Evolutionary conservation across 2,888 invertebrate genomes (phyloP).

Genomic region (Ennomos erosarius): DNA sequence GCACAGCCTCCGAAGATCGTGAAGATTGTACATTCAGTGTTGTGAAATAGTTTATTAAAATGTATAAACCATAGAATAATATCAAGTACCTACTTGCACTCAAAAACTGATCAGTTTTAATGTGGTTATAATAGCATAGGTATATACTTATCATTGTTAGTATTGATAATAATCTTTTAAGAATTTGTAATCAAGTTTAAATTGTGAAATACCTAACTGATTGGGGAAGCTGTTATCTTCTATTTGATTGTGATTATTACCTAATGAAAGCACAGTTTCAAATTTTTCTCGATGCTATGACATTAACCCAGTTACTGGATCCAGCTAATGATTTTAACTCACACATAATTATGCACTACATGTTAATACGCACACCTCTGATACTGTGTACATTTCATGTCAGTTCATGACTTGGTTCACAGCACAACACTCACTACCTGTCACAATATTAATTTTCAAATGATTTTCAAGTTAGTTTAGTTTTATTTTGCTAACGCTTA

Average conservation of each 20-base stretch:
- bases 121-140: no score
- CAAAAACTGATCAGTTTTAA: no score
- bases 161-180: no score
- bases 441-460: slow-evolving; percentile 21
- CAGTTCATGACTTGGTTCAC: slow-evolving; percentile 59
- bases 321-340: slow-evolving; percentile 66
- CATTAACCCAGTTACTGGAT: slow-evolving; percentile 56
- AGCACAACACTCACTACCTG: slow-evolving; percentile 49
- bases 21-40: neutral
- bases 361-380: slow-evolving; percentile 29
- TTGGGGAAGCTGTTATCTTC: no score
- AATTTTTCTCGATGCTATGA: slow-evolving; percentile 16
- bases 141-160: no score
- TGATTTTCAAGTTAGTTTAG: slow-evolving; percentile 4
- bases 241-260: no score
- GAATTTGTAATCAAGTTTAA: no score
- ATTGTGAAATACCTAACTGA: no score
- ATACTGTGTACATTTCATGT: slow-evolving; percentile 44
- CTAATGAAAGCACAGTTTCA: neutral
- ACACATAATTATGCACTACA: slow-evolving; percentile 46
- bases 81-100: no score
- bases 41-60: no score
- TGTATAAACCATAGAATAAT: no score
- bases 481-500: neutral
- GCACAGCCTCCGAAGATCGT: slow-evolving; percentile 2